Base-by-base conservation (phyloP, 2,888 invertebrate genomes). In the Hermaeophaga mercurialis region DNA sequence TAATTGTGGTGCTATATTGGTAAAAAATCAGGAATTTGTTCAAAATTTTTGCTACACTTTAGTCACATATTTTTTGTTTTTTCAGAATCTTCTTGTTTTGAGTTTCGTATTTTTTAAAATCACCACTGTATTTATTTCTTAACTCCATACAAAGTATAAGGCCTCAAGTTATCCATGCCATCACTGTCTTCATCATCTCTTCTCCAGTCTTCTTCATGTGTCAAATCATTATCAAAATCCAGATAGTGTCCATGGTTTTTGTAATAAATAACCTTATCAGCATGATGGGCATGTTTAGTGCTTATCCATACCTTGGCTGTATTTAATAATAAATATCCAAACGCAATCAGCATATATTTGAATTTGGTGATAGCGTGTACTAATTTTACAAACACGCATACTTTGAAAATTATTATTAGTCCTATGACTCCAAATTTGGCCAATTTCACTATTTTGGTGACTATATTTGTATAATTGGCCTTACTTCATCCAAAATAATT, bases 181-280 rank as follows among this genome's bases (percentile, higher is more conserved):
- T 6, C 31, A 3, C 31, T 31, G 3, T 17, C 8, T 18, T 39
- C 54, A 5, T 52, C 48, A 14, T 41, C 52, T 7, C 50, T 46
- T 14, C 60, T 48, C 15, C 49, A 55, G 60, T 60, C 60, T 11
- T 58, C 47, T 11, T 60, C 58, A 9, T 62, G 55, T 0, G 45
- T 7, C 52, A 34, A 55, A 19, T 86, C 86, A 36, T 86, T 85
- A 56, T 84, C 84, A 43, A 85, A 85, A 45, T 77, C 85, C 69
- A 90, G 90, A 65, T 90, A 90, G 70, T 90, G 90, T 77, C 90
- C 89, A 70, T 90, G 90, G 70, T 89, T 88, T 77, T 90, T 89
- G 75, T 90, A 89, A 75, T 90, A 89, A 68, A 90, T 85, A 59
- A 90, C 88, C 80, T 90, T 90, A 63, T 87, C 84, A 0, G 89